phyloP scores from a whole-genome alignment of 2,888 invertebrate genomes.

The Metacarcinus magister region DNA sequence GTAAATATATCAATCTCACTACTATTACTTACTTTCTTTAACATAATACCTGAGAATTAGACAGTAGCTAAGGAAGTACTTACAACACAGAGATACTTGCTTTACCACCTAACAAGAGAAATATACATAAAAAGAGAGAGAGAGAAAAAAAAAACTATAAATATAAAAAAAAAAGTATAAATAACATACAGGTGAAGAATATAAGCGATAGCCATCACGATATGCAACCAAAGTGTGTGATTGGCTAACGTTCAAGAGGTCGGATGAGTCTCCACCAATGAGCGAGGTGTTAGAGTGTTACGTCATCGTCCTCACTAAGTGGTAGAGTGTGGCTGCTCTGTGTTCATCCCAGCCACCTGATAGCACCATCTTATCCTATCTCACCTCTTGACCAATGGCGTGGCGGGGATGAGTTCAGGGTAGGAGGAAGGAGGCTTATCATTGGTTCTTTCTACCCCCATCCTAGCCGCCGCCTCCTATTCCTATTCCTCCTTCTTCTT shows the following conservation, averaged over 20 bases:
- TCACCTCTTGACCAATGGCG: neutral
- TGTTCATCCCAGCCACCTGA: neutral
- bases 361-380: neutral
- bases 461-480: neutral
- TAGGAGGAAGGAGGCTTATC: neutral
- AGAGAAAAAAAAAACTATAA: too few relatives aligned
- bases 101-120: too few relatives aligned
- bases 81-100: neutral
- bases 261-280: neutral
- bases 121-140: neutral
- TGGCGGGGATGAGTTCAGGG: neutral
- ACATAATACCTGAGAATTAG: neutral
- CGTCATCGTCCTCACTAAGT: neutral
- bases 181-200: too few relatives aligned
- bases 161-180: too few relatives aligned
- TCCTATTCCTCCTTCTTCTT: neutral
- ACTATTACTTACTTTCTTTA: too few relatives aligned
- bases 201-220: slow-evolving; percentile 8
- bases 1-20: too few relatives aligned
- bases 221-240: neutral
- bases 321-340: neutral
- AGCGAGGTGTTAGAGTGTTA: neutral
- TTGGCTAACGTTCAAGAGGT: neutral
- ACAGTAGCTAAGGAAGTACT: neutral
- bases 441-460: neutral